A percentile compares a stretch with the other conserved stretches of the same genome.
Conservation (phyloP, 2,113 vertebrate species). For the Erythrocercus mccallii region DNA sequence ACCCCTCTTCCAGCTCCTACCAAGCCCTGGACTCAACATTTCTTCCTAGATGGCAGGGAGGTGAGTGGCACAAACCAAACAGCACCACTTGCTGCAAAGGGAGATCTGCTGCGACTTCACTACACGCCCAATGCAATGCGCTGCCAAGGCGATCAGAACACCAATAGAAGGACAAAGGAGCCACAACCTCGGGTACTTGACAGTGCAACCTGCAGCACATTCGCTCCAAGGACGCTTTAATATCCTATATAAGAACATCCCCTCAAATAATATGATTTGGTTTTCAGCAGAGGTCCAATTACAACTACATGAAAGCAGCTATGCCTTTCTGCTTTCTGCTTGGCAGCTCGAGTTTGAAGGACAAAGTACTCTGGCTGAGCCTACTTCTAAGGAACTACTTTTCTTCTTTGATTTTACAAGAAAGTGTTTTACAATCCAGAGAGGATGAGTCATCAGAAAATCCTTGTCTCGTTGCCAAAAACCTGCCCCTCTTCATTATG, state of each 20-base stretch:
- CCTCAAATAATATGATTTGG: neutral
- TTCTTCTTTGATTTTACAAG: slow-evolving; percentile 69
- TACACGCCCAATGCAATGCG: neutral
- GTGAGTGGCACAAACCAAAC: neutral
- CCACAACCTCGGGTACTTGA: neutral
- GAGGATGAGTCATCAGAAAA: slow-evolving; percentile 73
- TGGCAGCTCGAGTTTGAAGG: neutral
- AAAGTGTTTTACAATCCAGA: slow-evolving; percentile 66
- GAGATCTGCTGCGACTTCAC: neutral
- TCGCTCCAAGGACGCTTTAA: neutral
- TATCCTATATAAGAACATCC: neutral
- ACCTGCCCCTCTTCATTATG: slow-evolving; percentile 76
- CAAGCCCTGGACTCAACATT: neutral
- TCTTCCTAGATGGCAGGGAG: neutral
- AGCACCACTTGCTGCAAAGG: neutral
- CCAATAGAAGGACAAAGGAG: neutral
- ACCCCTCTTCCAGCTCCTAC: neutral
- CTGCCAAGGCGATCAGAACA: neutral
- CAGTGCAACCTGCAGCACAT: neutral
- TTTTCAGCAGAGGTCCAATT: neutral
- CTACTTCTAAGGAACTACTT: slow-evolving; percentile 43
- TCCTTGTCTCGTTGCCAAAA: slow-evolving; percentile 72
- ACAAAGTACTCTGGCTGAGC: slow-evolving; percentile 32
- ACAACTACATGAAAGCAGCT: neutral
- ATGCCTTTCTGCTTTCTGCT: neutral